Conservation (phyloP, 2,888 invertebrate species). For the Lucinisca nassula region DNA sequence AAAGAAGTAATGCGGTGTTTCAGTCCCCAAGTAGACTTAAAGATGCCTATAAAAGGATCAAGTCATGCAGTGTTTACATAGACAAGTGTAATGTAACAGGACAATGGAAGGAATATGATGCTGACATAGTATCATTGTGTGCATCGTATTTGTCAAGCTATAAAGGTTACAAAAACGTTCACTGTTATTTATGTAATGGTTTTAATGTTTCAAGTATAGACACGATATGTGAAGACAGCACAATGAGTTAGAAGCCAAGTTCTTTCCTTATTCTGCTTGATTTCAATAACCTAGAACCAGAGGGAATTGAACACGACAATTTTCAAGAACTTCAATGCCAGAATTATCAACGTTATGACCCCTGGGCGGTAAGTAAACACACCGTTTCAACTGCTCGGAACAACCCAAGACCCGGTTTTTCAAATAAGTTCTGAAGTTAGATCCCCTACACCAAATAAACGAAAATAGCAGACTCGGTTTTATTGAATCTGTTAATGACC, state of each 20-base stretch:
- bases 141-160: conserved; percentile 43
- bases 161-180: conserved; percentile 47
- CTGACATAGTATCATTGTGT: conserved; percentile 39
- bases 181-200: conserved; percentile 56
- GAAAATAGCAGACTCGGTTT: too few relatives aligned
- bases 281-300: conserved; percentile 25
- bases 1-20: neutral
- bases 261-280: conserved; percentile 32
- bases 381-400: too few relatives aligned
- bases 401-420: too few relatives aligned
- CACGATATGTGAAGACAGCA: too few relatives aligned
- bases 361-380: neutral
- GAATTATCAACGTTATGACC: neutral
- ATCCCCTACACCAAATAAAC: too few relatives aligned
- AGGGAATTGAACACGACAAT: neutral
- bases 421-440: too few relatives aligned
- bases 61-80: conserved; percentile 1
- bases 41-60: neutral
- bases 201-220: neutral
- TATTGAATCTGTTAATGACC: too few relatives aligned
- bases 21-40: neutral
- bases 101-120: conserved; percentile 28
- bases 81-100: conserved; percentile 57
- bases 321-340: neutral
- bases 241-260: neutral